Conservation (phyloP, 2,888 invertebrate species). For the Bombylius major region DNA sequence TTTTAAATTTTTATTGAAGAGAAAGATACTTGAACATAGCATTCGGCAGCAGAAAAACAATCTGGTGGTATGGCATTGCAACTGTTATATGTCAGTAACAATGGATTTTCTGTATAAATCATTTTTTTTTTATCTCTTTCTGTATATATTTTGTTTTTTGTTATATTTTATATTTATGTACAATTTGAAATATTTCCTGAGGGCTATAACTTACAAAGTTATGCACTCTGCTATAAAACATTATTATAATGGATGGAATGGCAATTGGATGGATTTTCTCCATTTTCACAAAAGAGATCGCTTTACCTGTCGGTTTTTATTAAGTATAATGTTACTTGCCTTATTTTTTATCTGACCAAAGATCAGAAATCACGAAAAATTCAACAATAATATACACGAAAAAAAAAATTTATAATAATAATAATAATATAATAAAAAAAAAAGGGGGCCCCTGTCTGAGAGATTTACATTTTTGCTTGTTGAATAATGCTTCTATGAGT, state of each 20-base stretch:
- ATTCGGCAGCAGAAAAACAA: too few relatives aligned
- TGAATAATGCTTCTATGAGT: too few relatives aligned
- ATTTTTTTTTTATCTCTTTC: background rate
- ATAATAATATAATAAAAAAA: too few relatives aligned
- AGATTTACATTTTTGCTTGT: background rate
- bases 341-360: background rate
- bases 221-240: too few relatives aligned
- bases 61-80: background rate
- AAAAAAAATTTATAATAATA: background rate
- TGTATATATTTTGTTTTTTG: too few relatives aligned
- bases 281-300: background rate
- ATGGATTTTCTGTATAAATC: background rate
- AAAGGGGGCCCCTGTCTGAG: background rate
- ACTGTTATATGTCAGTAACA: background rate
- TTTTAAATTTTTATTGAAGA: too few relatives aligned
- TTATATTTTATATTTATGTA: too few relatives aligned
- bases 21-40: too few relatives aligned
- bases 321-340: conserved; percentile 6
- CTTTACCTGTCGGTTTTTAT: background rate
- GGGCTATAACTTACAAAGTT: background rate
- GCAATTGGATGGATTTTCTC: too few relatives aligned
- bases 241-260: too few relatives aligned
- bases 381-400: background rate
- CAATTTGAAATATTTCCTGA: background rate
- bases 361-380: conserved; percentile 6